Evolutionary conservation across 2,113 vertebrate genomes (phyloP), one percentile per base, ranked within the genome.

Genomic region (Willisornis vidua): DNA sequence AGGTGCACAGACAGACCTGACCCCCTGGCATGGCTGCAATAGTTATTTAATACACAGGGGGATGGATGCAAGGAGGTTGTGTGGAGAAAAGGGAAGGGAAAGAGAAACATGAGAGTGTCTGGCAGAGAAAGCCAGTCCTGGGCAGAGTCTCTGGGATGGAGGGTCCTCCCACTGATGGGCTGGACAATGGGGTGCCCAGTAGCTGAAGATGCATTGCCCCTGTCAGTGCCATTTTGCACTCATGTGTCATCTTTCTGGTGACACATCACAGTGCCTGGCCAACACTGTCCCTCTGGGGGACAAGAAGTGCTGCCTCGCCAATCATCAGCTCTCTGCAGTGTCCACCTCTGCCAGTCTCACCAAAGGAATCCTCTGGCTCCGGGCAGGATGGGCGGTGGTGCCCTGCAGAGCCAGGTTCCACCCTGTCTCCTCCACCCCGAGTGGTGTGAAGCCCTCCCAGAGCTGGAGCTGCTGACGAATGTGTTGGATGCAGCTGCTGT

Each of bases 261-360:
- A 4, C 41, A 59, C 39, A 48, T 31, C 9, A 4, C 41, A n/a
- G 49, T 3, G 5, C 83, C 71, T 48, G 79, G 48, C n/a, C 55
- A 33, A 39, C 19, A 2, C n/a, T 1, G 1, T 54, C 89, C 63
- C 72, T 12, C 62, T 29, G 14, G 9, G 26, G 23, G 12, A 46
- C 57, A 16, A 39, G 23, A 62, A 39, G 31, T 10, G 11, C 67
- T 89, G 29, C 45, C 39, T 19, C 0, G 0, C 43, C 16, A 14
- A 63, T 29, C 13, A 3, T 12, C 62, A 75, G 29, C 81, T 54
- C 67, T 78, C 76, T 65, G 54, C 70, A 25, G 29, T 13, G 45
- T 6, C 49, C 2, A 0, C 8, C 2, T 68, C 45, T 52, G 55
- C 41, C 1, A 3, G 29, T 22, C 19, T 71, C 57, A 35, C 15